Conservation (phyloP, 2,797 vertebrate genomes). For the Gobio occitaniae region DNA sequence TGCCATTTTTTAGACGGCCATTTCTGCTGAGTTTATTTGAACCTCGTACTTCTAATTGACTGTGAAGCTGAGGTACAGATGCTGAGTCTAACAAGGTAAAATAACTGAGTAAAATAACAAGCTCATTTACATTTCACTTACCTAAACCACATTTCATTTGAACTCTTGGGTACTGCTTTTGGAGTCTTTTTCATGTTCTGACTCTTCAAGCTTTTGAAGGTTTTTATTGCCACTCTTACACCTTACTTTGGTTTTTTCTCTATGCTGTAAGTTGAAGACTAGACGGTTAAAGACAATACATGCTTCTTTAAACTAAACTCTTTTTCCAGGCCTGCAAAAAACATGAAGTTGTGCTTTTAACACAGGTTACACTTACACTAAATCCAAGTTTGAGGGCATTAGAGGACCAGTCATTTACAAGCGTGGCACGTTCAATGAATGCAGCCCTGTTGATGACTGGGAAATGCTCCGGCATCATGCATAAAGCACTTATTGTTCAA, state of each 20-base stretch:
- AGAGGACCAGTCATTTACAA: slow-evolving; percentile 56
- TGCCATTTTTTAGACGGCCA: not conserved
- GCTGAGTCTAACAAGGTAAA: slow-evolving; percentile 32
- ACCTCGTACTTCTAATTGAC: slow-evolving; percentile 18
- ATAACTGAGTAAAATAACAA: slow-evolving; percentile 46
- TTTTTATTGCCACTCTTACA: slow-evolving; percentile 12
- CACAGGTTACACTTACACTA: not conserved
- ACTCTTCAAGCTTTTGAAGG: not conserved
- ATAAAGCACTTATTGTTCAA: slow-evolving; percentile 55
- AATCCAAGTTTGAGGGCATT: slow-evolving; percentile 46
- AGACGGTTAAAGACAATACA: not conserved
- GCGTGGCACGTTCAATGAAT: slow-evolving; percentile 48
- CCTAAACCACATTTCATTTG: slow-evolving; percentile 34
- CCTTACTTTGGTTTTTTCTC: not conserved
- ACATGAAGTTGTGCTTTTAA: not conserved
- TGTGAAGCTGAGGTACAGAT: slow-evolving; percentile 31
- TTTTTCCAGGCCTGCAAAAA: not conserved
- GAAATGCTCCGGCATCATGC: slow-evolving; percentile 43
- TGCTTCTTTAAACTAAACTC: not conserved
- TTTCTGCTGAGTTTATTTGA: slow-evolving; percentile 22
- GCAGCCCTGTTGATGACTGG: slow-evolving; percentile 53
- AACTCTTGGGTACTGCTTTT: not conserved
- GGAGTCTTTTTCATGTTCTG: not conserved
- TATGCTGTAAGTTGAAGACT: not conserved
- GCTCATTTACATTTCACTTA: slow-evolving; percentile 47